phyloP scores from a whole-genome alignment of 92 coral and sea anemone genomes.

The Umimayanthus kanabou region DNA sequence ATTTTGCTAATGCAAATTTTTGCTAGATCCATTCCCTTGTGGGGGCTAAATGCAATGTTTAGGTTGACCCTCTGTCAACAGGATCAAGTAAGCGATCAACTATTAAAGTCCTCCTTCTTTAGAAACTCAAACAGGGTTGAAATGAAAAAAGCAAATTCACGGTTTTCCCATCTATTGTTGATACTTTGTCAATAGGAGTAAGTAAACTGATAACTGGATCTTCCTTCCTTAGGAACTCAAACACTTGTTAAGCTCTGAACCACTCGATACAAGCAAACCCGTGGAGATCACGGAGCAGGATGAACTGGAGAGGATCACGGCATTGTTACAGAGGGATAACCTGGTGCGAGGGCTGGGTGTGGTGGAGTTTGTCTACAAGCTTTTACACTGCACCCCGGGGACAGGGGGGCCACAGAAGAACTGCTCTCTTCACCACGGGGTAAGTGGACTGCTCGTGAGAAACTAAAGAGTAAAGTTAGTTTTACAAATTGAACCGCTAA shows the following conservation, averaged over 20 bases:
- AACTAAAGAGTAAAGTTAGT: neutral
- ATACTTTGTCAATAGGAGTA: neutral
- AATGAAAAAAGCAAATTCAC: too few relatives aligned
- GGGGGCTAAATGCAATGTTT: too few relatives aligned
- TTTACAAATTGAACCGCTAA: neutral
- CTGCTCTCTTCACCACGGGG: conserved; percentile 88
- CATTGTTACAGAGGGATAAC: conserved; percentile 89
- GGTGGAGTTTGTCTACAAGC: conserved; percentile 92
- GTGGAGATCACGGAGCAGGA: conserved; percentile 88
- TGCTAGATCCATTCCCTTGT: too few relatives aligned
- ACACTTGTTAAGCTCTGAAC: conserved; percentile 15
- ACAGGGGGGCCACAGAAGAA: conserved; percentile 98
- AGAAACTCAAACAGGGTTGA: too few relatives aligned
- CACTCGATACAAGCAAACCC: conserved; percentile 77
- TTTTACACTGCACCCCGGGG: conserved; percentile 96
- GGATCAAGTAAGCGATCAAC: too few relatives aligned
- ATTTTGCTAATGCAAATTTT: too few relatives aligned
- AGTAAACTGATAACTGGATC: neutral
- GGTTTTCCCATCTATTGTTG: too few relatives aligned
- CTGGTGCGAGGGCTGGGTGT: conserved; percentile 92
- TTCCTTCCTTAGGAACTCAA: conserved; percentile 45
- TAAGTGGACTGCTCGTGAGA: conserved; percentile 37
- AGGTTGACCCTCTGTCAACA: too few relatives aligned
- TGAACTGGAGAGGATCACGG: conserved; percentile 90
- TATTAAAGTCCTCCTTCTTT: too few relatives aligned